Evolutionary conservation across 2,888 invertebrate genomes (phyloP).

Genomic region (Ophioninae sp.): DNA sequence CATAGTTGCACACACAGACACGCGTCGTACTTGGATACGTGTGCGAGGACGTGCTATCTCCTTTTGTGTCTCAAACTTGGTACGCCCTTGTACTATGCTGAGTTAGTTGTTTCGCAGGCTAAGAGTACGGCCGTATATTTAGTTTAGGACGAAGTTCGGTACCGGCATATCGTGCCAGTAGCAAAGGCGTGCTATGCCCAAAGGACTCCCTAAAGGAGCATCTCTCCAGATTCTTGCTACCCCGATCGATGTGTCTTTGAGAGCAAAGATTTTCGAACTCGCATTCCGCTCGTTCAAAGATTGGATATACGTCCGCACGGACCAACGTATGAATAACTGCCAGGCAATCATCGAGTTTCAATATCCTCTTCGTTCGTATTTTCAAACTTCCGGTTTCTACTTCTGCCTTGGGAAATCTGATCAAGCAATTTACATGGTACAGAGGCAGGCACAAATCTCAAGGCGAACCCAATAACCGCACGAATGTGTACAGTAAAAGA

Average conservation of each 20-base stretch:
- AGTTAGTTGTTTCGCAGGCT: constrained; percentile 38
- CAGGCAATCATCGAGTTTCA: constrained; percentile 4
- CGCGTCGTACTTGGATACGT: constrained; percentile 12
- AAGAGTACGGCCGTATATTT: constrained; percentile 46
- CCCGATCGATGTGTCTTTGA: constrained; percentile 36
- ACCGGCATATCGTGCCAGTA: constrained; percentile 12
- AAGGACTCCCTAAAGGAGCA: constrained; percentile 26
- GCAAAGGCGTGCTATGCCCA: background rate
- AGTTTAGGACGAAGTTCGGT: constrained; percentile 49
- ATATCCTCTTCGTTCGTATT: background rate
- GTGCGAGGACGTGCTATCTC: background rate
- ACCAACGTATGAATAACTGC: constrained; percentile 5
- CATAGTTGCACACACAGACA: background rate
- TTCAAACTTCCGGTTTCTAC: too few relatives aligned
- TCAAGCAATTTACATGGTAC: background rate
- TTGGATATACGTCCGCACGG: constrained; percentile 1
- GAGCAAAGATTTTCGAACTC: constrained; percentile 32
- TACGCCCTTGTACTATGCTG: constrained; percentile 17
- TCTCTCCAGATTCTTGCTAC: constrained; percentile 34
- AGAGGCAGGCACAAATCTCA: background rate
- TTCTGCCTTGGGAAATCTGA: background rate
- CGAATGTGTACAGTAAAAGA: background rate
- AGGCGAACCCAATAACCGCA: background rate
- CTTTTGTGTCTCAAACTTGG: constrained; percentile 50
- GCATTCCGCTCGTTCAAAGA: background rate